phyloP scores from a whole-genome alignment of 35 echinoderm and acorn worm genomes.

The Hemicentrotus pulcherrimus region DNA sequence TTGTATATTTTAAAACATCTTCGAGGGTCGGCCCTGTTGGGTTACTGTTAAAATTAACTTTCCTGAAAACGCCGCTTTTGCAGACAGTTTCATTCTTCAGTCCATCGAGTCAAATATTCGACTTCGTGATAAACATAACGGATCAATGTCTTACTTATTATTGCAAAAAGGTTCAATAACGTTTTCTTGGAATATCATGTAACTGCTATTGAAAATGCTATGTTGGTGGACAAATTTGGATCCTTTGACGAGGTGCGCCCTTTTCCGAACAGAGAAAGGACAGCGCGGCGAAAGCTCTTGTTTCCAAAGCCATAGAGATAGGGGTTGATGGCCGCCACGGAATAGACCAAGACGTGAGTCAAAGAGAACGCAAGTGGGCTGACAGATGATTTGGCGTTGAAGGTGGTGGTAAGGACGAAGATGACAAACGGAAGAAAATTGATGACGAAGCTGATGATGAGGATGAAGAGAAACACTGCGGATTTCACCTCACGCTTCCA shows the following conservation, averaged over 20 bases:
- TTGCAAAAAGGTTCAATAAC: no score
- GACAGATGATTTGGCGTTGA: not conserved
- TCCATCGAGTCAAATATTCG: no score
- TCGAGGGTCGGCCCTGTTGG: no score
- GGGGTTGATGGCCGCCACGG: not conserved
- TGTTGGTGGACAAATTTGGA: not conserved
- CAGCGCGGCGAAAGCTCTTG: constrained; percentile 37
- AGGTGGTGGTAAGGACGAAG: constrained; percentile 9
- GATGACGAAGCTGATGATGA: constrained; percentile 36
- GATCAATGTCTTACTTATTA: no score
- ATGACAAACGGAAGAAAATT: constrained; percentile 16
- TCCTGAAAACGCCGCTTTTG: no score
- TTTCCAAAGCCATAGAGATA: constrained; percentile 59
- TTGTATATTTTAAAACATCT: no score
- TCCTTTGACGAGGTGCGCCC: not conserved
- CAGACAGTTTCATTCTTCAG: no score
- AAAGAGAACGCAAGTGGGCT: constrained; percentile 9
- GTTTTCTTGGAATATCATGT: not conserved
- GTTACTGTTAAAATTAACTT: no score
- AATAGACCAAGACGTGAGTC: constrained; percentile 31
- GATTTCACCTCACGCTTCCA: constrained; percentile 49
- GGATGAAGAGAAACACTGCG: constrained; percentile 46
- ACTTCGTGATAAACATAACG: no score
- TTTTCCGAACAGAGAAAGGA: not conserved
- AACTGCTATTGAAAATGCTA: not conserved